Evolutionary conservation across 1,140 invertebrate species (phyloP).

Genomic region (Dendrolimus kikuchii): DNA sequence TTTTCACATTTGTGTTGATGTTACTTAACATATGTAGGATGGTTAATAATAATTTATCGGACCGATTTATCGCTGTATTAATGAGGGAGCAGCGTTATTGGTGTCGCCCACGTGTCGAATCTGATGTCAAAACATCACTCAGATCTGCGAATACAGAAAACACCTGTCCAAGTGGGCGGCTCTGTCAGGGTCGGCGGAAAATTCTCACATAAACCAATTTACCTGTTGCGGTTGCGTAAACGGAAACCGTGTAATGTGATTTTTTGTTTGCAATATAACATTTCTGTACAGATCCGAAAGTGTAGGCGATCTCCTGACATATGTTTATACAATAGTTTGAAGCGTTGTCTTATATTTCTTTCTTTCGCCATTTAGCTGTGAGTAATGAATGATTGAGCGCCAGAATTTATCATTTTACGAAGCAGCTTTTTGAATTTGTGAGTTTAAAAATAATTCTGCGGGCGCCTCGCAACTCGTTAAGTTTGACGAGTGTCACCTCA

Average conservation of each 20-base stretch:
- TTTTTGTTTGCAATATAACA: neutral
- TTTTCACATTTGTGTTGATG: too few species aligned
- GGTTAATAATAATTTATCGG: conserved; percentile 3
- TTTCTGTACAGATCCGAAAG: neutral
- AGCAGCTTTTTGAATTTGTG: too few species aligned
- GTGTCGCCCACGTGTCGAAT: conserved; percentile 20
- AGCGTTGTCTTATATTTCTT: too few species aligned
- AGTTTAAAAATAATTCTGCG: too few species aligned
- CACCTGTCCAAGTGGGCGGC: conserved; percentile 56
- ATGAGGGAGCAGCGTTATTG: conserved; percentile 1
- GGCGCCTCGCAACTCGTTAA: conserved; percentile 2
- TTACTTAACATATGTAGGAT: neutral
- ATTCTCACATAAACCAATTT: conserved; percentile 21
- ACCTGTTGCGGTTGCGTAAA: conserved; percentile 22
- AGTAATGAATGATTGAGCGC: too few species aligned
- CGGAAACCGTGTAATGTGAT: conserved; percentile 1
- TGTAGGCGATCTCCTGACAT: neutral
- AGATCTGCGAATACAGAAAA: conserved; percentile 27
- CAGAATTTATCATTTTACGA: too few species aligned
- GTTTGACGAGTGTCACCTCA: conserved; percentile 3
- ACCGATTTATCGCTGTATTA: conserved; percentile 2
- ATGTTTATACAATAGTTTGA: neutral
- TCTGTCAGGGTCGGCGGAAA: conserved; percentile 28
- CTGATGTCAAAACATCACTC: conserved; percentile 12
- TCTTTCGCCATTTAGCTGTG: too few species aligned